Base-by-base conservation (phyloP, 2,888 invertebrate species). In the Syritta pipiens region DNA sequence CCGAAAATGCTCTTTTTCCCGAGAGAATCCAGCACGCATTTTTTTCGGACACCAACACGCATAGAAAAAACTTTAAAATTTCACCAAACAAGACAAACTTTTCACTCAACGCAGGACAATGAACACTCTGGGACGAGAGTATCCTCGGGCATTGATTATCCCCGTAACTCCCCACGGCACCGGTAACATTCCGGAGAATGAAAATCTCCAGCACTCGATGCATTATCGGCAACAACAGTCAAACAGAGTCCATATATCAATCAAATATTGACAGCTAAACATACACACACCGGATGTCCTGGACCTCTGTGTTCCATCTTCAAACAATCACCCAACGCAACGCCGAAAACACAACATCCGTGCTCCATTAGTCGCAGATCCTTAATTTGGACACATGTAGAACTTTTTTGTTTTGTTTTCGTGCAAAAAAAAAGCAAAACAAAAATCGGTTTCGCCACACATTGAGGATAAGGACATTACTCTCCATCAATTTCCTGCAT, bases 181-280 rank as follows among this genome's bases (percentile, higher is more conserved):
- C 19, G 6, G 28, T 26, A 48, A 24, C 37, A 28, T 30, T 30
- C 30, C 6, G 40, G 7, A 5, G 7, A 60, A 60, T 28, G 5
- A 6, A 51, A 22, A 30, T 42, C 32, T 48, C 62, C 35, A 7
- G n/a, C n/a, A n/a, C 30, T 24, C 57, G 49, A 57, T 65, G 37
- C 51, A 51, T 63, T 65, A 63, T 44, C 59, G 57, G n/a, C 17
- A 60, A 19, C 44, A 51, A 48, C 10, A 55, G 35, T 26, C 46
- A 48, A 62, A 44, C 32, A 22, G 10, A 46, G 35, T 19, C 26
- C 55, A 57, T 72, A 67, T 74, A 79, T 79, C 79, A 79, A 79
- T 79, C 79, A 79, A 79, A 79, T 79, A 79, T 79, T 79, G 79
- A 79, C 79, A 79, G 44, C 17, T 22, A 57, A 51, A 60, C 62